Base-by-base conservation (phyloP, 1,140 invertebrate genomes). In the Zaprionus kolodkinae region DNA sequence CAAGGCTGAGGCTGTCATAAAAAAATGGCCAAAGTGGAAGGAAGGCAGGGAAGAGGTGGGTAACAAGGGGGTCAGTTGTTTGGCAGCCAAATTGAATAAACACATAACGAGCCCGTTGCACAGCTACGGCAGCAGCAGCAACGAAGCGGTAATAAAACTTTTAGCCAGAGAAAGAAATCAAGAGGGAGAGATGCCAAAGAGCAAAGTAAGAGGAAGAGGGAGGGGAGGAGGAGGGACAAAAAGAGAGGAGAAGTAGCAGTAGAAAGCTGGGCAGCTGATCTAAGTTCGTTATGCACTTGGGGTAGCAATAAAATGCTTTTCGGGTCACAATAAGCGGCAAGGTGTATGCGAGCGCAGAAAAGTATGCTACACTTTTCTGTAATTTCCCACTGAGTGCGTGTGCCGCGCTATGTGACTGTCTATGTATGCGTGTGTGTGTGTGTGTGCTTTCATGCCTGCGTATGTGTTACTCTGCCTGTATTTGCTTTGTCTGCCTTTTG, bases 111-210 rank as follows among this genome's bases (percentile, higher is more conserved):
- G 85, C 76, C 72, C 72, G 67, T 68, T 85, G 84, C 74, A 76
- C 60, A 71, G 66, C 21, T 21, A 21, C 21, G 21, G 21, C 50
- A 35, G 43, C 55, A 40, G 45, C 59, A 45, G 68, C n/a, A 86
- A 62, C 85, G 75, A 61, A 85, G 72, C 85, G 85, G 85, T 89
- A 78, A 89, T 89, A 89, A 89, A 89, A 89, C 85, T 89, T 81
- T 89, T 89, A 89, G 85, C 78, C 75, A 78, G 35, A 78, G 35
- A 79, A 74, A 71, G 45, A 50, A 50, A 50, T 21, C 45, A 17
- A 72, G 65, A 30, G 27, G 0, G 21, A 21, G 2, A 30, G 27
- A 5, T 30, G 27, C 27, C 27, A 30, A 30, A 6, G 6, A 75
- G 66, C 55, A 63, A 40, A 63, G 45, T 27, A 56, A 61, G 36